Conservation (phyloP, 2,888 invertebrate species). For the Agrotis clavis region DNA sequence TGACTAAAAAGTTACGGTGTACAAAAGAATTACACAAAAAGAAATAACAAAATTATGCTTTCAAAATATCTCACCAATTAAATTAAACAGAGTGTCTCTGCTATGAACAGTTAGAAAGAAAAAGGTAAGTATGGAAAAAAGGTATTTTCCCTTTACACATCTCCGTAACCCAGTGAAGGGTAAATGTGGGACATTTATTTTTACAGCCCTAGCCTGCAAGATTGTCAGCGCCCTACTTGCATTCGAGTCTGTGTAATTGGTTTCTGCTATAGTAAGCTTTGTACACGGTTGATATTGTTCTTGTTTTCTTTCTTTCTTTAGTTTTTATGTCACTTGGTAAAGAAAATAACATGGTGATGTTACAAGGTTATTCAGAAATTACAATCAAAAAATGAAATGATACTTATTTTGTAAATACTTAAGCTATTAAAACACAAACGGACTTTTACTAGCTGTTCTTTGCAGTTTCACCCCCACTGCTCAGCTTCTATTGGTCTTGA, state of each 20-base stretch:
- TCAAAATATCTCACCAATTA: constrained; percentile 12
- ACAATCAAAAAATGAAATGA: no score
- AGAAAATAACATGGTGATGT: neutral
- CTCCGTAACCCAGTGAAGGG: constrained; percentile 41
- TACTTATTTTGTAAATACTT: no score
- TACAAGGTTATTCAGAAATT: no score
- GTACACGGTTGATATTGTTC: constrained; percentile 9
- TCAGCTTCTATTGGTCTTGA: no score
- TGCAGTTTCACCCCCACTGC: no score
- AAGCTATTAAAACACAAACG: no score
- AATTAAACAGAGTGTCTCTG: constrained; percentile 20
- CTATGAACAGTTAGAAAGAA: constrained; percentile 3
- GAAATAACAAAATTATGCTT: no score
- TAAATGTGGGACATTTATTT: constrained; percentile 64
- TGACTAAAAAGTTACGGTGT: no score
- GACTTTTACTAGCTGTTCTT: no score
- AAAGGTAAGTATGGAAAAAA: constrained; percentile 15
- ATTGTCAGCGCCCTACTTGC: constrained; percentile 61
- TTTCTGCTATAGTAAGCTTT: constrained; percentile 20
- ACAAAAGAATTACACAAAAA: no score
- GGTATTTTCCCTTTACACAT: constrained; percentile 30
- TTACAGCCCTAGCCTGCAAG: constrained; percentile 45
- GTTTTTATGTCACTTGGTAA: constrained; percentile 11
- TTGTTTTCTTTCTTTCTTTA: neutral
- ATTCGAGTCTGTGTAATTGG: constrained; percentile 60